Evolutionary conservation across 2,797 vertebrate species (phyloP), one percentile per base, ranked within the genome.

Genomic region (Pogonophryne albipinna): DNA sequence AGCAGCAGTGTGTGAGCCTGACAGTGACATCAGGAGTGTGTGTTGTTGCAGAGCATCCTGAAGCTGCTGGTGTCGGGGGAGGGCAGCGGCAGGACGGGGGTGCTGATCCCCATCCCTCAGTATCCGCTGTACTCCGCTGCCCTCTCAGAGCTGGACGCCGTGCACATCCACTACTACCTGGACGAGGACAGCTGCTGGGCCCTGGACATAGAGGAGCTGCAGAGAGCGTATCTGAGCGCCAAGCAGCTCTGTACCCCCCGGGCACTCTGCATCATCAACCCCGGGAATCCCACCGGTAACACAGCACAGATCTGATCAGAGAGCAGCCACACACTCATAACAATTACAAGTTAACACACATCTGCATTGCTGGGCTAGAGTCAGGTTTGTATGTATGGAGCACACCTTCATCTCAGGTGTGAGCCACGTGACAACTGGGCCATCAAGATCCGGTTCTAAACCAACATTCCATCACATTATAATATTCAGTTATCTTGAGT

Each of bases 41-140:
- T 42, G 9, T 12, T 62, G 46, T 60, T 59, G 6, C 78, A 98
- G 97, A 96, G 91, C 4, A 94, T 97, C 85, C 87, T 98, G 87
- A 96, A 96, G 90, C 94, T 98, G 74, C 90, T 97, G n/a, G 91
- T 96, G 47, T 96, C 96, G 0, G 97, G 97, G 34, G 89, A 92
- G 10, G 97, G 95, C 63, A 87, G 82, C 66, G 95, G 94, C 0
- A 94, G 96, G 55, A 97, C 96, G 0, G 97, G 97, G 0, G 95
- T 98, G 79, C 94, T 97, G 96, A 96, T 97, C 69, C 96, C 97
- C 58, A 97, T 97, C 66, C 97, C 97, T 0, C 97, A 98, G 83
- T 98, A 97, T 61, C 97, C 97, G 0, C 92, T 98, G 34, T 98
- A 98, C 89, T 98, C 97, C 0, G 97, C 97, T 0, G 94, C 93